Base-by-base conservation (phyloP, 2,113 vertebrate genomes). In the Anolis sagrei region DNA sequence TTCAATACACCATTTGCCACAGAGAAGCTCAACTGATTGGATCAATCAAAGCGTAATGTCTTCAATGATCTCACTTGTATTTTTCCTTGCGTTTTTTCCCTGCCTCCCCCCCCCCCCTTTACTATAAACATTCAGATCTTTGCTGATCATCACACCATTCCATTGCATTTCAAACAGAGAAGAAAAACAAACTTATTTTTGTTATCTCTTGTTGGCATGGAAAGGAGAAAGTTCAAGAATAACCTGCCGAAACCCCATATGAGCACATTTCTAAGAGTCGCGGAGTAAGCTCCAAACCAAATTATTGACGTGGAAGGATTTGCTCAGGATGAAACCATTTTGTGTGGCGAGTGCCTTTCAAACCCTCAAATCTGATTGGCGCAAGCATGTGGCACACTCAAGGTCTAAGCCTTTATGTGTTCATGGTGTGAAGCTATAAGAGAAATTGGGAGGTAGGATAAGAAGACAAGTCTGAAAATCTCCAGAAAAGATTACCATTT, bases 251-350 rank as follows among this genome's bases (percentile, higher is more conserved):
- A 32, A 32, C 21, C 21, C 6, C 70, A 77, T 27, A 73, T 48
- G n/a, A 89, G 79, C 88, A 81, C 87, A 74, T 66, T 2, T 3
- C 19, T 23, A 49, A 54, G 44, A 79, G 81, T 87, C 70, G 13
- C 36, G n/a, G 23, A 29, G 36, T 49, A 77, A 80, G 72, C 70
- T 84, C 13, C 86, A 86, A 93, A 87, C 5, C 36, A 83, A 92
- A 79, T 36, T 75, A 54, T 9, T 88, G 90, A 83, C 69, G 34
- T 68, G 85, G 36, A 82, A 90, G 90, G 82, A 78, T 86, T 75
- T 0, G 0, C 27, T 74, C 58, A 0, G 1, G 82, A 85, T 74
- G 85, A 92, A 88, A 74, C 86, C 69, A 39, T 49, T 0, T 0
- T 0, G 8, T 68, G 0, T 2, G 19, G 69, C 0, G 0, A 7